These are phyloP conservation scores for Centruroides vittatus DNA, from an alignment of 1,140 invertebrate genomes.

Conservation along the genomic window DNA sequence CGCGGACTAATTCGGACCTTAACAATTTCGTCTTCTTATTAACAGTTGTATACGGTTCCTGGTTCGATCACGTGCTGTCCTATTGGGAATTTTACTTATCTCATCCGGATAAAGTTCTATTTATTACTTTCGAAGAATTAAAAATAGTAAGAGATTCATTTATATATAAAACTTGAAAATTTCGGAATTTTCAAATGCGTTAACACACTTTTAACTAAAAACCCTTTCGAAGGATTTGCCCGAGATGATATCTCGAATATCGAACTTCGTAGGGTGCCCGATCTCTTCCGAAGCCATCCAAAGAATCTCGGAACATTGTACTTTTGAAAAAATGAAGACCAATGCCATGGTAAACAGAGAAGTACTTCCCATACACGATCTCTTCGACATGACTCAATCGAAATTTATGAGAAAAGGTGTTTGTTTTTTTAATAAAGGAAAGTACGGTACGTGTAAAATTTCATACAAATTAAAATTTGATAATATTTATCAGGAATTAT, in stretches of 20 bases:
- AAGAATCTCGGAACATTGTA: conserved; percentile 27
- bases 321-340: conserved; percentile 33
- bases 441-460: too few species aligned
- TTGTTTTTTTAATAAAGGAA: background rate
- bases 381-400: conserved; percentile 18
- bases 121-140: conserved; percentile 39
- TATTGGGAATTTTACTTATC: conserved; percentile 28
- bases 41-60: conserved; percentile 36
- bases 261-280: conserved; percentile 30
- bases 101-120: conserved; percentile 31
- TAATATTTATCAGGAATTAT: conserved; percentile 33
- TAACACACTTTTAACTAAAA: too few species aligned
- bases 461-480: too few species aligned
- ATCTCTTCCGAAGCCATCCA: conserved; percentile 24
- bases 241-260: conserved; percentile 29
- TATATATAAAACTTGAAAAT: too few species aligned
- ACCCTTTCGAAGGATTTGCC: conserved; percentile 24
- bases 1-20: too few species aligned
- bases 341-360: conserved; percentile 19
- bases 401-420: conserved; percentile 35
- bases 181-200: too few species aligned
- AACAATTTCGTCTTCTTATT: background rate
- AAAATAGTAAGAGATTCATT: conserved; percentile 19
- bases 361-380: conserved; percentile 10
- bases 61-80: conserved; percentile 36